Evolutionary conservation across 2,797 vertebrate genomes (phyloP).

Genomic region (Tokudaia tokunoshimensis): DNA sequence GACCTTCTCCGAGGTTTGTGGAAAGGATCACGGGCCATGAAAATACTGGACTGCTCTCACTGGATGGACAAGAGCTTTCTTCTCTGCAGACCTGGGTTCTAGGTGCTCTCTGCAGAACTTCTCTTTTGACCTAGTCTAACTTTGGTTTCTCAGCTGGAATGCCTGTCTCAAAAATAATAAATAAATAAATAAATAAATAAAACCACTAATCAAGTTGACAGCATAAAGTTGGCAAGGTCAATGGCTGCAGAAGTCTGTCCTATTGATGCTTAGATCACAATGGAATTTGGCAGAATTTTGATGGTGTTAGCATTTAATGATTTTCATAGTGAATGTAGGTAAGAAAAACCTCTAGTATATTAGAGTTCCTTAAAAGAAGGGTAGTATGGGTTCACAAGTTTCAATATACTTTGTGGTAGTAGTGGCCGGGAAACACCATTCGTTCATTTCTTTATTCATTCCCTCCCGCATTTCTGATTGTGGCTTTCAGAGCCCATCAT

Average conservation of each 20-base stretch:
- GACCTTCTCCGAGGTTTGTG: slow-evolving; percentile 41
- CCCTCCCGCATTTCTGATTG: background rate
- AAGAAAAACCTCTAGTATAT: background rate
- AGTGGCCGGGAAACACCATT: background rate
- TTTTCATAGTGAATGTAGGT: background rate
- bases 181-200: background rate
- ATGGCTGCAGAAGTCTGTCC: background rate
- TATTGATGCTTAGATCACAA: background rate
- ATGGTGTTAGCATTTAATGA: background rate
- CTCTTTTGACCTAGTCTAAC: background rate
- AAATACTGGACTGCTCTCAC: background rate
- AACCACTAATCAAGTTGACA: slow-evolving; percentile 42
- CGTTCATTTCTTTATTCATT: slow-evolving; percentile 13
- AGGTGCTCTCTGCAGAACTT: slow-evolving; percentile 42
- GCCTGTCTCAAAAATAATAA: slow-evolving; percentile 14
- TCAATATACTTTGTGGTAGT: slow-evolving; percentile 11
- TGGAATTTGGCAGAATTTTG: slow-evolving; percentile 36
- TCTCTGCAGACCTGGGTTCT: background rate
- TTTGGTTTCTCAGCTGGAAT: slow-evolving; percentile 18
- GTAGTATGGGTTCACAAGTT: background rate
- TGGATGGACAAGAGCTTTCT: background rate
- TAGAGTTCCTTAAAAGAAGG: slow-evolving; percentile 1
- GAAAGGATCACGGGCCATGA: slow-evolving; percentile 25
- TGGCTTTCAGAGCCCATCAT: background rate
- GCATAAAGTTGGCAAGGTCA: slow-evolving; percentile 34